Evolutionary conservation across 2,888 invertebrate species (phyloP).

Genomic region (Agrilus biguttatus): DNA sequence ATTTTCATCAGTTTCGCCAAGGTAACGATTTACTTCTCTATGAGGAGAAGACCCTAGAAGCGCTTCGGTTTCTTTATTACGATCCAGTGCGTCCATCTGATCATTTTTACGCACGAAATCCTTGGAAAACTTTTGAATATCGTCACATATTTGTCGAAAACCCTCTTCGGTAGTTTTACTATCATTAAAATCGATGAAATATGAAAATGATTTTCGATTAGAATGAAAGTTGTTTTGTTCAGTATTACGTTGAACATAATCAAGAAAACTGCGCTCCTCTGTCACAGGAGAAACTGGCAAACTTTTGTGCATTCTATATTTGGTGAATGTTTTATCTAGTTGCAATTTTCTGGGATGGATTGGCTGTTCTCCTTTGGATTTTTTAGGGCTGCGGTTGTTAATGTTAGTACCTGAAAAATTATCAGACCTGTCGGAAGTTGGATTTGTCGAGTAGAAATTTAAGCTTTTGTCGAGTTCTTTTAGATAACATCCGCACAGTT

Average conservation of each 20-base stretch:
- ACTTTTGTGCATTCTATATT: constrained; percentile 44
- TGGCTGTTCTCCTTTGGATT: constrained; percentile 11
- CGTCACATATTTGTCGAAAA: constrained; percentile 27
- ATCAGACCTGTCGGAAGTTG: constrained; percentile 4
- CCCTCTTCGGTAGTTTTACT: constrained; percentile 26
- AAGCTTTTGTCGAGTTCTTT: constrained; percentile 25
- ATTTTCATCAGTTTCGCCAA: constrained; percentile 37
- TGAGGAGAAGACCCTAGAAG: background rate
- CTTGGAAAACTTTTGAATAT: constrained; percentile 28
- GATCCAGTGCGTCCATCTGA: constrained; percentile 14
- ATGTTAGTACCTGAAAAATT: background rate
- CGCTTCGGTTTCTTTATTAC: background rate
- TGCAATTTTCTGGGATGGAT: constrained; percentile 26
- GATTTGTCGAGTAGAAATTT: constrained; percentile 5
- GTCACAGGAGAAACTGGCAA: constrained; percentile 72
- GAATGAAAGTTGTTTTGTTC: background rate
- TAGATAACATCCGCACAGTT: constrained; percentile 30
- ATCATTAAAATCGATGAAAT: constrained; percentile 47
- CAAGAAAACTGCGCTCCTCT: constrained; percentile 42
- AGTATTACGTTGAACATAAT: constrained; percentile 17
- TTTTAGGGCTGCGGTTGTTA: background rate
- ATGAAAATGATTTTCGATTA: constrained; percentile 48
- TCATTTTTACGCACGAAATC: constrained; percentile 26
- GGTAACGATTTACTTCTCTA: background rate
- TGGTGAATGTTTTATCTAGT: constrained; percentile 25